A percentile compares a stretch with the other conserved stretches of the same genome.
These are phyloP conservation scores for Enteromius paludinosus DNA, from an alignment of 2,797 vertebrate species.

Conservation along the genomic window DNA sequence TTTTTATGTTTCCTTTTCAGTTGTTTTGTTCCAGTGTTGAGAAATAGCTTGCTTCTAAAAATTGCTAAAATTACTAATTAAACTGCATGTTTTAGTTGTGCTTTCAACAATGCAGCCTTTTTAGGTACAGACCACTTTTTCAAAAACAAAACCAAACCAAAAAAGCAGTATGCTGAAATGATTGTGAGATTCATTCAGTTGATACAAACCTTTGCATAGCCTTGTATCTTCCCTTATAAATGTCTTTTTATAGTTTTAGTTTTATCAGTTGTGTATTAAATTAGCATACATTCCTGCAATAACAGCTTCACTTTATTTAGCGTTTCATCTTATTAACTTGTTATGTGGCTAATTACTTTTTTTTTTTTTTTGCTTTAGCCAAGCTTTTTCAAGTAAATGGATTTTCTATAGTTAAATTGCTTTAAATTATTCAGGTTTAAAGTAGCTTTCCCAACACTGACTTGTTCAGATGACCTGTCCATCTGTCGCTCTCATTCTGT, in stretches of 20 bases:
- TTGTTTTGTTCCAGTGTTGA: not conserved
- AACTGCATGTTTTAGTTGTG: not conserved
- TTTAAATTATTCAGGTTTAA: conserved; percentile 3
- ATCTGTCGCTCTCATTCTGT: not conserved
- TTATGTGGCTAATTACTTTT: not conserved
- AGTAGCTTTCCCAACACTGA: conserved; percentile 4
- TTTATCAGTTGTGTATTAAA: not conserved
- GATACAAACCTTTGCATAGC: not conserved
- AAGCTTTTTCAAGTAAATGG: not conserved
- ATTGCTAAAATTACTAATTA: not conserved
- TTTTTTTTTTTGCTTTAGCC: not conserved
- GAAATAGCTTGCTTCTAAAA: not conserved
- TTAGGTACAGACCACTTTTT: not conserved
- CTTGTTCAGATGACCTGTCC: conserved; percentile 21
- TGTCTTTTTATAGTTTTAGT: not conserved
- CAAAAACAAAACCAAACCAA: not conserved
- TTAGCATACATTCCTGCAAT: not conserved
- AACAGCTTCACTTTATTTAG: not conserved
- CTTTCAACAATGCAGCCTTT: not conserved
- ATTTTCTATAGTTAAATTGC: conserved; percentile 5
- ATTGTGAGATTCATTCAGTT: not conserved
- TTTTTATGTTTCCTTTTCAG: not conserved
- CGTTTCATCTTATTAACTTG: not conserved
- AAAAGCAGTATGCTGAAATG: not conserved
- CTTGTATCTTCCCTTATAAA: not conserved